Percentiles rank a stretch among this genome's conserved stretches.
Conservation (phyloP, 2,113 vertebrate genomes). For the Gambusia holbrooki region DNA sequence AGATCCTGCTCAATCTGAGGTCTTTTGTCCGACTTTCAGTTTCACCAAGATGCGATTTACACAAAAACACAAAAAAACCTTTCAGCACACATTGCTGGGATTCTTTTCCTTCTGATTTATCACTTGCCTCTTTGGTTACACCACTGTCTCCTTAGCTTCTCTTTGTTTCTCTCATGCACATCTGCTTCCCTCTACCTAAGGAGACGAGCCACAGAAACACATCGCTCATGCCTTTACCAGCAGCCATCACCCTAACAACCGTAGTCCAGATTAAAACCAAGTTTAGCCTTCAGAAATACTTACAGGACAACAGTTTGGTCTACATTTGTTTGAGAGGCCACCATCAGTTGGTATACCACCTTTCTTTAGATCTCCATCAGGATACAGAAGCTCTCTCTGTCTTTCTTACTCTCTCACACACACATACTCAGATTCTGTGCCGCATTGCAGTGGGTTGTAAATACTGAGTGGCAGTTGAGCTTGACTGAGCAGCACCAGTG, state of each 20-base stretch:
- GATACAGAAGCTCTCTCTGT: too few relatives aligned
- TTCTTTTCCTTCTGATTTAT: conserved; percentile 22
- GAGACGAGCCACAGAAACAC: too few relatives aligned
- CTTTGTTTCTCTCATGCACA: conserved; percentile 48
- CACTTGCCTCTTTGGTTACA: conserved; percentile 35
- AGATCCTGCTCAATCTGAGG: neutral
- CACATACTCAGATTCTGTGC: conserved; percentile 56
- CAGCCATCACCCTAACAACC: neutral
- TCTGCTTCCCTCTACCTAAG: neutral
- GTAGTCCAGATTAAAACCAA: neutral
- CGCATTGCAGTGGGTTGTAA: conserved; percentile 81
- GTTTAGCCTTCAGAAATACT: neutral
- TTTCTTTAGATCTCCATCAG: neutral
- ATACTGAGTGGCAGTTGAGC: conserved; percentile 73
- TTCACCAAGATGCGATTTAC: conserved; percentile 2
- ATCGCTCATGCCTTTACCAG: neutral
- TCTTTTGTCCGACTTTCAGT: conserved; percentile 21
- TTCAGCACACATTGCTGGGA: conserved; percentile 1
- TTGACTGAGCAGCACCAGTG: conserved; percentile 61
- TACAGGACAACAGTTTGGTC: neutral
- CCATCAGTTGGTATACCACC: neutral
- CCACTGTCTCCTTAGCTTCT: conserved; percentile 41
- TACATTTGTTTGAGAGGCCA: neutral
- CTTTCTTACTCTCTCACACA: conserved; percentile 1
- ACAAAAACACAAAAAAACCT: conserved; percentile 2